These are phyloP conservation scores for Leptopilina clavipes DNA, from an alignment of 1,140 invertebrate genomes.

Conservation along the genomic window DNA sequence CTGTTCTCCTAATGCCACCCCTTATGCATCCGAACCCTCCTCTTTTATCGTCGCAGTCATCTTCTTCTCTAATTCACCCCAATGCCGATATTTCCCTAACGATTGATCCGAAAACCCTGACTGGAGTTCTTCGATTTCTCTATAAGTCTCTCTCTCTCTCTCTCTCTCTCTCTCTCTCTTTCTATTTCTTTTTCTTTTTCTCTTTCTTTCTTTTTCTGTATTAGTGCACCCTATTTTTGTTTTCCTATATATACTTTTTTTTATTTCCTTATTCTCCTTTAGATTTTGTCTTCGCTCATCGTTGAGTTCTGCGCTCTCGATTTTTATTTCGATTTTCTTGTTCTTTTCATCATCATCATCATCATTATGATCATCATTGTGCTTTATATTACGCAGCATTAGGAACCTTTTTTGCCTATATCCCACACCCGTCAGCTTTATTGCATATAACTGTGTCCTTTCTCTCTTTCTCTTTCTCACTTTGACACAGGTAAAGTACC, in stretches of 20 bases:
- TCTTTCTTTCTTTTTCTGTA: constrained; percentile 44
- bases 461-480: constrained; percentile 27
- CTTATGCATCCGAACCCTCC: constrained; percentile 68
- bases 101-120: constrained; percentile 68
- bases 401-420: constrained; percentile 35
- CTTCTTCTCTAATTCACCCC: constrained; percentile 58
- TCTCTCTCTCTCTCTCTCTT: constrained; percentile 48
- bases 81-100: constrained; percentile 72
- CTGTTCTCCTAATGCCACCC: constrained; percentile 68
- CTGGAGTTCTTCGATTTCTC: constrained; percentile 48
- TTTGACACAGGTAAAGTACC: constrained; percentile 51
- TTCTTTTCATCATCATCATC: constrained; percentile 42
- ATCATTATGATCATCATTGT: no score
- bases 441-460: constrained; percentile 48
- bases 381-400: constrained; percentile 42
- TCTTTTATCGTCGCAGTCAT: constrained; percentile 47
- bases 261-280: neutral
- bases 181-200: constrained; percentile 44
- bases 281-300: constrained; percentile 37
- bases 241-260: constrained; percentile 13
- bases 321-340: constrained; percentile 21
- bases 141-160: constrained; percentile 34
- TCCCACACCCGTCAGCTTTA: constrained; percentile 48
- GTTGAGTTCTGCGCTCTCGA: constrained; percentile 45
- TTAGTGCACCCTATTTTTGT: constrained; percentile 45